Evolutionary conservation across 2,113 vertebrate genomes (phyloP), one percentile per base, ranked within the genome.

Genomic region (Fregetta grallaria): DNA sequence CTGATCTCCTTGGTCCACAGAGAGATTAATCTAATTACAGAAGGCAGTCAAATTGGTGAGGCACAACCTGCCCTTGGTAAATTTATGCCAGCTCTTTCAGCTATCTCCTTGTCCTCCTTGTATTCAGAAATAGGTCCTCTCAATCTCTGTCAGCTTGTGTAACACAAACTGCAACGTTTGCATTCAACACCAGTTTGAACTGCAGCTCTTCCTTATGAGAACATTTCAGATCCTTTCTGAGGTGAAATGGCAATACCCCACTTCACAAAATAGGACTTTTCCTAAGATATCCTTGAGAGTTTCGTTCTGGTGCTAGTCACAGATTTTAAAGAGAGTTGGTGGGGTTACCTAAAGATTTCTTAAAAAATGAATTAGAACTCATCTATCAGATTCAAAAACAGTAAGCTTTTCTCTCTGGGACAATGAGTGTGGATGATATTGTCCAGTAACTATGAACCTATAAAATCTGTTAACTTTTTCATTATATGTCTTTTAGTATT

Each of bases 121-220:
- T 53, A 45, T 61, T 77, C 44, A 67, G 34, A 92, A 86, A 44
- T 20, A 68, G 15, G 21, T 56, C 8, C 3, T 7, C 30, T 79
- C 49, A 40, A 1, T 38, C 25, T 18, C 9, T 3, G 0, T 32
- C 7, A 17, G 4, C 6, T 88, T 14, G 1, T 52, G 23, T 18
- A 89, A 66, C 1, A 9, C 7, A 76, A 79, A 65, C 32, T 45
- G 44, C 6, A 75, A 38, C 4, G 38, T 71, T 81, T 90, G 2
- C 7, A 67, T 10, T 66, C 44, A 72, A 45, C 6, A 71, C 2
- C 9, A 13, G 4, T 59, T 65, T 93, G 27, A 72, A 15, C 4
- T 73, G 25, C 11, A 2, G 5, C 7, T 90, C 32, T 16, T 61
- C 21, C 40, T 75, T 56, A 72, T 13, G 15, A 75, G 42, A 88